Evolutionary conservation across 2,888 invertebrate genomes (phyloP).

Genomic region (Cactoblastis cactorum): DNA sequence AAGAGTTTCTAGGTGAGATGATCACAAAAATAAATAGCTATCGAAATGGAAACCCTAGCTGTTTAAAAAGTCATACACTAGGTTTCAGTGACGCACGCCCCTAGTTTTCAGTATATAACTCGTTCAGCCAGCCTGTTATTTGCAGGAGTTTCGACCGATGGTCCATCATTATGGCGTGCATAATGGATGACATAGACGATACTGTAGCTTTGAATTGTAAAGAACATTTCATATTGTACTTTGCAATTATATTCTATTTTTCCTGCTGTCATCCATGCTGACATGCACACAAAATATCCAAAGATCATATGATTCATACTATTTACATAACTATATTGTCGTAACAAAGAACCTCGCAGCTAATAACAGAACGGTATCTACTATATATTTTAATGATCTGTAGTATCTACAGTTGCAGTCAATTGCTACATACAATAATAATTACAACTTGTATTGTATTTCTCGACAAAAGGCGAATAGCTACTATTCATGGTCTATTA

Average conservation of each 20-base stretch:
- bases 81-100: conserved; percentile 2
- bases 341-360: neutral
- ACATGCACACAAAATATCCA: no score
- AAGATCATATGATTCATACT: no score
- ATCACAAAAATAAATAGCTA: neutral
- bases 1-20: no score
- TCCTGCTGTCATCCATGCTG: no score
- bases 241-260: neutral
- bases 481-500: neutral
- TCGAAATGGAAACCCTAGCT: conserved; percentile 12
- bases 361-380: neutral
- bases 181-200: conserved; percentile 14
- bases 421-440: neutral
- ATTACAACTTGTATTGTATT: conserved; percentile 1
- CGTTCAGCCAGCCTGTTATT: conserved; percentile 15
- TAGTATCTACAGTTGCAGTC: neutral
- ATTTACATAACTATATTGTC: no score
- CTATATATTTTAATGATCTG: neutral
- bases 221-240: neutral
- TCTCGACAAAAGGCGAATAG: neutral
- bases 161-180: conserved; percentile 20
- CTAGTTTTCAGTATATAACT: neutral
- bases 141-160: conserved; percentile 16
- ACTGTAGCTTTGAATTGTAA: neutral
- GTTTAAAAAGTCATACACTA: conserved; percentile 1